Evolutionary conservation across 2,888 invertebrate species (phyloP), one percentile per base, ranked within the genome.

Genomic region (Eucera pruinosa): DNA sequence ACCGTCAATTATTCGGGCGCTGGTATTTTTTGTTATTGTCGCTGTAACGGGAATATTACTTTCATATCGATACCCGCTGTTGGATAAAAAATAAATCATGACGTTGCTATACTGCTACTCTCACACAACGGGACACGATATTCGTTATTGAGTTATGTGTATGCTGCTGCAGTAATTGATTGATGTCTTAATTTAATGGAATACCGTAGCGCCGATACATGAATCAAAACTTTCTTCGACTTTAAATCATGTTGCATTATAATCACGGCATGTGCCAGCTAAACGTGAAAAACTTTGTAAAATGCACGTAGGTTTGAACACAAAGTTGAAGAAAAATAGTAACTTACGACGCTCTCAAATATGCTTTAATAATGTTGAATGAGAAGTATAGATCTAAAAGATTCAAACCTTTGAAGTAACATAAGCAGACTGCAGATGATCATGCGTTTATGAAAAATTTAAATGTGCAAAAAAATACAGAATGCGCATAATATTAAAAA

Each of bases 71-170:
- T 67, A 25, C 11, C 23, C 20, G 54, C 62, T 48, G 48, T 60
- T 64, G 70, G 23, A 39, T 55, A 64, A 55, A 68, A 69, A 66
- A 78, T 70, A 69, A 77, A 81, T 77, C 76, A 45, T 4, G 57
- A 67, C n/a, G n/a, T n/a, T n/a, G n/a, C n/a, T n/a, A n/a, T 45
- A 41, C 55, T n/a, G 45, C 20, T 61, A n/a, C 60, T 23, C 23
- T 27, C 3, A 9, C 45, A 2, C n/a, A 20, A 7, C 30, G 39
- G n/a, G 18, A 11, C 27, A 20, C 48, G 13, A 18, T 50, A 50
- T 57, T 47, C 18, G 30, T 66, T 48, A 27, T 11, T 25, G 13
- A n/a, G n/a, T n/a, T n/a, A 20, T 30, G 25, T 25, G 25, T 15
- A 58, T 25, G 66, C 18, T 20, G 41, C 20, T 30, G 23, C 15